Evolutionary conservation across 2,888 invertebrate species (phyloP).

Genomic region (Ectemnius continuus): DNA sequence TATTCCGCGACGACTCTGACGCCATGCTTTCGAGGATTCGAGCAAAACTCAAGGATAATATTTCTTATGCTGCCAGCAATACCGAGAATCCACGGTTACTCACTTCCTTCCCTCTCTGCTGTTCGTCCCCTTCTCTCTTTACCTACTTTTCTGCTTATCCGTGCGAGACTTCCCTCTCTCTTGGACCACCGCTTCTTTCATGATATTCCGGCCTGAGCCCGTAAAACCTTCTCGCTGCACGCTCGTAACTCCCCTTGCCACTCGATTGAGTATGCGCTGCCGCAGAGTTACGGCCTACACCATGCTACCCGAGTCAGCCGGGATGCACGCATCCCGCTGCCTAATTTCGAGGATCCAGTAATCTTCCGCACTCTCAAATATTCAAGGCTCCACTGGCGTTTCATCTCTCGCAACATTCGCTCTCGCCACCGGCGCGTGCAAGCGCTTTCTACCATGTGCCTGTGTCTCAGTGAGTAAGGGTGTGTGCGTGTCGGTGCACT

Average conservation of each 20-base stretch:
- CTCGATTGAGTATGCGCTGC: slow-evolving; percentile 51
- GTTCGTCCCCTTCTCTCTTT: no score
- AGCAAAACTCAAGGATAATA: slow-evolving; percentile 33
- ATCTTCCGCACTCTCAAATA: slow-evolving; percentile 48
- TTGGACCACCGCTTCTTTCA: neutral
- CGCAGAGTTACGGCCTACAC: slow-evolving; percentile 36
- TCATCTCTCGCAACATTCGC: no score
- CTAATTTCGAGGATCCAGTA: slow-evolving; percentile 55
- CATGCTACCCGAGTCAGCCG: neutral
- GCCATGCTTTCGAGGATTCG: slow-evolving; percentile 14
- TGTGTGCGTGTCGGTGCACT: no score
- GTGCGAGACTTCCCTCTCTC: neutral
- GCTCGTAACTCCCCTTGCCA: slow-evolving; percentile 22
- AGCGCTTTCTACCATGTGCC: no score
- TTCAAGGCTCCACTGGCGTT: neutral
- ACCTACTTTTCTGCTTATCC: neutral
- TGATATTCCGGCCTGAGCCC: neutral
- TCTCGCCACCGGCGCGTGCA: no score
- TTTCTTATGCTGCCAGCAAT: slow-evolving; percentile 23
- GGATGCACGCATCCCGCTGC: slow-evolving; percentile 34
- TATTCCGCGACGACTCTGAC: slow-evolving; percentile 21
- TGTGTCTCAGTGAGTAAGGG: no score
- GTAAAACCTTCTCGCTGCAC: slow-evolving; percentile 20
- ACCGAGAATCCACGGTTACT: slow-evolving; percentile 9
- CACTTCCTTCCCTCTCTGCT: neutral